Evolutionary conservation across 2,113 vertebrate genomes (phyloP).

Genomic region (Limnothrissa miodon): DNA sequence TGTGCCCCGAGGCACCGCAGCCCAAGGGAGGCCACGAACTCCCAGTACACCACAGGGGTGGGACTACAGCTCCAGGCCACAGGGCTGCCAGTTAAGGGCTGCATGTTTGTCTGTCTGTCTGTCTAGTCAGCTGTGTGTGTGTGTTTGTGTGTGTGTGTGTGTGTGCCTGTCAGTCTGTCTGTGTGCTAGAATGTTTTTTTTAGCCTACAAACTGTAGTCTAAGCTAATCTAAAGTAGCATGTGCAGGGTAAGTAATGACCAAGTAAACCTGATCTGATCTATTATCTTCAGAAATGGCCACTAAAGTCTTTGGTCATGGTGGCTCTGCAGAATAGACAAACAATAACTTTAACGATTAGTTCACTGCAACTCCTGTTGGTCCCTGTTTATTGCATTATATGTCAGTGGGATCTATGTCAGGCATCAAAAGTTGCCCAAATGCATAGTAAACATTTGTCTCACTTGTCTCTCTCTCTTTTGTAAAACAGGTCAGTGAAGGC

Average conservation of each 20-base stretch:
- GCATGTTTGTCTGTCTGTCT: not conserved
- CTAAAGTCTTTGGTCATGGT: no score
- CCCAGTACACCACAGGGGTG: not conserved
- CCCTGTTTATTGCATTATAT: not conserved
- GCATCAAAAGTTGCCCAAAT: no score
- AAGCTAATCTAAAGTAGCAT: no score
- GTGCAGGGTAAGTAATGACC: no score
- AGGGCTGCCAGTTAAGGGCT: not conserved
- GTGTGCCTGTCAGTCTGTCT: not conserved
- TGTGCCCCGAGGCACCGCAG: not conserved
- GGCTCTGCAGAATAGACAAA: not conserved
- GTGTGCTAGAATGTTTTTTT: not conserved
- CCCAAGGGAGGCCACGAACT: not conserved
- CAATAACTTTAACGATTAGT: not conserved
- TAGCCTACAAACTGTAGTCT: no score
- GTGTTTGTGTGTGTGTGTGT: not conserved
- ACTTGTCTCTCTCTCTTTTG: no score
- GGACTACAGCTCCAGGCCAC: not conserved
- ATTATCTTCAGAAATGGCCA: no score
- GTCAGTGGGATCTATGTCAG: no score
- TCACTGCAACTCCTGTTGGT: no score
- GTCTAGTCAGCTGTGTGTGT: not conserved
- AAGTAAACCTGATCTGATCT: no score
- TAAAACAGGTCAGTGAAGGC: not conserved
- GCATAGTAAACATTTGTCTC: not conserved